phyloP scores from a whole-genome alignment of 30 jellyfish, hydroid and myxozoan species.

The Turritopsis rubra region DNA sequence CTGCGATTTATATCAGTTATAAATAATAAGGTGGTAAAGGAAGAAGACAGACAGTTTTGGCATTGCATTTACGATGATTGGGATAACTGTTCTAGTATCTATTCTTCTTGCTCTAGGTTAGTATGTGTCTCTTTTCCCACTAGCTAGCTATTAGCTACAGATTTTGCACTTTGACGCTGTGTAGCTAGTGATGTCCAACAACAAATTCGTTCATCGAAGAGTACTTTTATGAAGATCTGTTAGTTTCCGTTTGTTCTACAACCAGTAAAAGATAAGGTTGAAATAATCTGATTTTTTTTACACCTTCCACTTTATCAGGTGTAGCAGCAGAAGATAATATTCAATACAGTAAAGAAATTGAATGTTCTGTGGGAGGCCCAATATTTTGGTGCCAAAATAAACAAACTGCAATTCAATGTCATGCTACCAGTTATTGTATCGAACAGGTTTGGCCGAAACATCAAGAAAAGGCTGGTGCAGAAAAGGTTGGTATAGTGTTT shows the following conservation, averaged over 20 bases:
- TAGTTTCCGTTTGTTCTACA: not conserved
- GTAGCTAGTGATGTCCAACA: not conserved
- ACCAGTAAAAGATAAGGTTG: not conserved
- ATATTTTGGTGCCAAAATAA: conserved; percentile 21
- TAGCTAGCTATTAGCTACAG: not conserved
- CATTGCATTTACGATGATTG: not conserved
- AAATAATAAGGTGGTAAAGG: not conserved
- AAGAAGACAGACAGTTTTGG: not conserved
- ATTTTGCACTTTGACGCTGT: not conserved
- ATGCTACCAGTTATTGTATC: conserved; percentile 24
- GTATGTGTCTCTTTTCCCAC: not conserved
- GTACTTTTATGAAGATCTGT: no score
- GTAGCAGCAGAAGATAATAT: not conserved
- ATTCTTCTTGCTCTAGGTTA: not conserved
- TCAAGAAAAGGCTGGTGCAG: not conserved
- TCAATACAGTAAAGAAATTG: conserved; percentile 1
- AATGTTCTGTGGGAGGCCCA: conserved; percentile 25
- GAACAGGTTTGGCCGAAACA: conserved; percentile 26
- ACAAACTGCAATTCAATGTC: conserved; percentile 15
- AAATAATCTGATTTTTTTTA: no score
- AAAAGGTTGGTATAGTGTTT: not conserved
- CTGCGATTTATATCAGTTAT: not conserved
- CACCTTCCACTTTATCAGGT: not conserved
- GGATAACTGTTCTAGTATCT: not conserved
- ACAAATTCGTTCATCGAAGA: no score